Evolutionary conservation across 2,113 vertebrate genomes (phyloP).

Genomic region (Chiloscyllium plagiosum): DNA sequence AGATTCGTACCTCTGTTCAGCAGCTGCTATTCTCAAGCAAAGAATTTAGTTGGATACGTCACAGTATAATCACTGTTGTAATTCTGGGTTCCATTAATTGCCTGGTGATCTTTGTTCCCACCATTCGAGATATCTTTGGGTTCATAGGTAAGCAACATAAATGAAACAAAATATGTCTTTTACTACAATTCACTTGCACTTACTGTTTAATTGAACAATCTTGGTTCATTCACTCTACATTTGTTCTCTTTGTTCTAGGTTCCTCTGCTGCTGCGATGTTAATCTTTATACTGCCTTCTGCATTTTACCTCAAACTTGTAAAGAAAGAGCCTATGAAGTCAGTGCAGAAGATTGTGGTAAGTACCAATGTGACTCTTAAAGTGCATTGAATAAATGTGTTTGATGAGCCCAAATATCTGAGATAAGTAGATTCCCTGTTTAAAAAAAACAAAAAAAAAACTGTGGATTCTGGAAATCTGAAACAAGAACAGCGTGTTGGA

Average conservation of each 20-base stretch:
- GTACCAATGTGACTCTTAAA: conserved; percentile 41
- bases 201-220: not conserved
- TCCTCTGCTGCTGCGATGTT: conserved; percentile 92
- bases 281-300: conserved; percentile 94
- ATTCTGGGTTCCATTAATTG: conserved; percentile 70
- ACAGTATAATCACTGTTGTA: conserved; percentile 68
- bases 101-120: conserved; percentile 89
- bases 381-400: not conserved
- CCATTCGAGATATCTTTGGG: conserved; percentile 90
- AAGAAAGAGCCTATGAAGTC: conserved; percentile 91
- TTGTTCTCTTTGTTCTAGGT: conserved; percentile 54
- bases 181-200: not conserved
- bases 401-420: not conserved
- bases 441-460: too few species aligned
- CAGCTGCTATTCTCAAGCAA: conserved; percentile 73
- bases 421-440: too few species aligned
- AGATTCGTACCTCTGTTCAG: conserved; percentile 90
- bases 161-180: not conserved
- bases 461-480: too few species aligned
- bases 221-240: not conserved
- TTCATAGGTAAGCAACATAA: conserved; percentile 74
- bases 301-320: conserved; percentile 93
- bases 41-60: conserved; percentile 84
- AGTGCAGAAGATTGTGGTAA: conserved; percentile 90
- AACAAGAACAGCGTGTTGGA: too few species aligned